phyloP scores from a whole-genome alignment of 2,888 invertebrate species.

The Pollenia griseotomentosa region DNA sequence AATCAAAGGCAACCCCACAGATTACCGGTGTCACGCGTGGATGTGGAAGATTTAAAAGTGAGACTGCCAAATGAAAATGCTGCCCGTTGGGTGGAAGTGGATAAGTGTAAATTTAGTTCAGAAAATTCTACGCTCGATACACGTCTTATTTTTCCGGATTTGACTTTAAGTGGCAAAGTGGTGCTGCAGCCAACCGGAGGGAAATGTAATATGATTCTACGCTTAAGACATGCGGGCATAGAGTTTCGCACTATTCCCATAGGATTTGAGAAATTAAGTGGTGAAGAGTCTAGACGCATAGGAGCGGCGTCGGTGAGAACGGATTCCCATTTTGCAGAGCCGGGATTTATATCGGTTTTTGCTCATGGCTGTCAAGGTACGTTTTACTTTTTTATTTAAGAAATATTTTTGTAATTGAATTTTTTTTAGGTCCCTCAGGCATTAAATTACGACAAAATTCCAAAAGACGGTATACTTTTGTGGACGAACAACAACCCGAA shows the following conservation, averaged over 20 bases:
- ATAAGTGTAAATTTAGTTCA: slow-evolving; percentile 91
- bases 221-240: slow-evolving; percentile 91
- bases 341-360: slow-evolving; percentile 93
- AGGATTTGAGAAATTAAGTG: slow-evolving; percentile 76
- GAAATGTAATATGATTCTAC: slow-evolving; percentile 91
- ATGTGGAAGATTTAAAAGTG: slow-evolving; percentile 84
- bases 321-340: slow-evolving; percentile 93
- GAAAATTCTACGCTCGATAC: slow-evolving; percentile 90
- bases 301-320: slow-evolving; percentile 86
- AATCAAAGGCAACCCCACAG: slow-evolving; percentile 78
- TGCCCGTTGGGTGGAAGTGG: slow-evolving; percentile 88
- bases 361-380: slow-evolving; percentile 91
- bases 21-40: slow-evolving; percentile 72
- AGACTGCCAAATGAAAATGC: slow-evolving; percentile 88
- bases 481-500: slow-evolving; percentile 61
- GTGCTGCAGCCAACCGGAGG: slow-evolving; percentile 86
- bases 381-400: background rate
- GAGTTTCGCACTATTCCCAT: slow-evolving; percentile 90
- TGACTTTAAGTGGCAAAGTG: slow-evolving; percentile 91
- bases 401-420: background rate
- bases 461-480: slow-evolving; percentile 80
- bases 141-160: slow-evolving; percentile 90
- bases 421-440: slow-evolving; percentile 76
- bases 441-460: slow-evolving; percentile 82
- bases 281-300: slow-evolving; percentile 79